Conservation (phyloP, 2,797 vertebrate species). For the Hippoglossus hippoglossus region DNA sequence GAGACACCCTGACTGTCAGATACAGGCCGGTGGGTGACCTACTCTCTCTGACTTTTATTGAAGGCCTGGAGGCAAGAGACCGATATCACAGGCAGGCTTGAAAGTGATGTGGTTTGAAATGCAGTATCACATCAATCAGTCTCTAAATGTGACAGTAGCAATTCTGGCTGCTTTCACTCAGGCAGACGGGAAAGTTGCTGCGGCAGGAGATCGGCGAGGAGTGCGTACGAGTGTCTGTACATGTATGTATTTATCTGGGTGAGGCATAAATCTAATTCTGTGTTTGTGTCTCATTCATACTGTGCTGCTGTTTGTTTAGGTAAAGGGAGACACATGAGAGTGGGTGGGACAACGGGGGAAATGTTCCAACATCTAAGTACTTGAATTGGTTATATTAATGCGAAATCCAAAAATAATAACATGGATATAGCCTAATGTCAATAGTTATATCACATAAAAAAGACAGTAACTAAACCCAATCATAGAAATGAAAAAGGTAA, state of each 20-base stretch:
- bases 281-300: background rate
- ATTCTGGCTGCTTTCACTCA: constrained; percentile 66
- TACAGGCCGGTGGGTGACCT: constrained; percentile 67
- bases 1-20: constrained; percentile 67
- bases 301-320: background rate
- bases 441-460: background rate
- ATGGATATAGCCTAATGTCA: too few relatives aligned
- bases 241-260: background rate
- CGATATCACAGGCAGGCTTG: constrained; percentile 55
- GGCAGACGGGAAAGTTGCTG: constrained; percentile 21
- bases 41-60: constrained; percentile 66
- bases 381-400: background rate
- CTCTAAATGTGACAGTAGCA: constrained; percentile 62
- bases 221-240: background rate
- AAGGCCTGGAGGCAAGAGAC: constrained; percentile 63
- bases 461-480: background rate
- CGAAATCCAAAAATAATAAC: too few relatives aligned
- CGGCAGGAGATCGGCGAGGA: constrained; percentile 4
- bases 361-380: background rate
- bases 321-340: background rate
- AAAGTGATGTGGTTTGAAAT: constrained; percentile 71
- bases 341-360: background rate
- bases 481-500: background rate
- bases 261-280: constrained; percentile 4
- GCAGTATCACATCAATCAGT: constrained; percentile 70